A percentile compares a stretch with the other conserved stretches of the same genome.
These are phyloP conservation scores for Acanthaster planci DNA, from an alignment of 35 echinoderm and acorn worm genomes.

Conservation along the genomic window DNA sequence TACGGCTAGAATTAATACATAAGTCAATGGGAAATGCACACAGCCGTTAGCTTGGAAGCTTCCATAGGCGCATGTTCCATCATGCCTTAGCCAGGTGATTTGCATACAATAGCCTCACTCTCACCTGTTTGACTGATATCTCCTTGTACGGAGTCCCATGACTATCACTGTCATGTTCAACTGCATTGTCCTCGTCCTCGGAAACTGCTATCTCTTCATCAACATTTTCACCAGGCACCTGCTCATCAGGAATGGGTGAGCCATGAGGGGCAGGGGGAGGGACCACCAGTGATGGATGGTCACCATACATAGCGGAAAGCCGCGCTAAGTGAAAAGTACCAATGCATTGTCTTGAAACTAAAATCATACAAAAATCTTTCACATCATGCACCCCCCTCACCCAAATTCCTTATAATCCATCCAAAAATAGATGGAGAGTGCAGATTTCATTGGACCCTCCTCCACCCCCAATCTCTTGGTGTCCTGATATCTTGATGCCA, in stretches of 20 bases:
- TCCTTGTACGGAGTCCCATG: not conserved
- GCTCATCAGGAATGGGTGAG: conserved; percentile 51
- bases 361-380: not conserved
- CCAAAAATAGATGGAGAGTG: not conserved
- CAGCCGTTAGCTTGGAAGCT: no score
- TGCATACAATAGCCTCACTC: no score
- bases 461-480: no score
- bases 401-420: not conserved
- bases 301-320: conserved; percentile 60
- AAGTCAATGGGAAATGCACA: no score
- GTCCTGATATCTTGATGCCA: no score
- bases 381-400: not conserved
- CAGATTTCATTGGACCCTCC: no score
- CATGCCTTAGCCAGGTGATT: no score
- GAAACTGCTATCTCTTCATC: conserved; percentile 13
- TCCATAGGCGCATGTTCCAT: no score
- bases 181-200: not conserved
- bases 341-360: not conserved
- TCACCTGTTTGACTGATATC: conserved; percentile 52
- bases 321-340: conserved; percentile 27
- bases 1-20: no score
- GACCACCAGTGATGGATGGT: conserved; percentile 20
- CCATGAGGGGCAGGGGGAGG: conserved; percentile 59
- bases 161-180: not conserved
- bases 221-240: conserved; percentile 33